A percentile compares a stretch with the other conserved stretches of the same genome.
Conservation (phyloP, 2,888 invertebrate species). For the Apamea epomidion region DNA sequence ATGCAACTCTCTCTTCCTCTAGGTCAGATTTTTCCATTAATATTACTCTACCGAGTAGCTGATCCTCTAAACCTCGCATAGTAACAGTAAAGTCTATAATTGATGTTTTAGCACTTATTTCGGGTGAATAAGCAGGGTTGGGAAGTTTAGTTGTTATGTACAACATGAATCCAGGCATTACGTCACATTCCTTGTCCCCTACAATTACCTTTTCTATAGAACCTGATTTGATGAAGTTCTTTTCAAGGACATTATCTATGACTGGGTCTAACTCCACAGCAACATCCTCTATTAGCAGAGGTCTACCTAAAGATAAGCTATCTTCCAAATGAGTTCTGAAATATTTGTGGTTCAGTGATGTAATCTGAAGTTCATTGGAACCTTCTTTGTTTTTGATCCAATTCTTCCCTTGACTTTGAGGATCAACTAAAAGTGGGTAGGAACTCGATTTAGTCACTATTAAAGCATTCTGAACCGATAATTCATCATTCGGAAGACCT, state of each 20-base stretch:
- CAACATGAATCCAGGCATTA: slow-evolving; percentile 98
- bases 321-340: slow-evolving; percentile 98
- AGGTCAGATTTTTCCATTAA: slow-evolving; percentile 98
- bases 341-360: slow-evolving; percentile 98
- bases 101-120: slow-evolving; percentile 98
- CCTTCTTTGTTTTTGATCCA: slow-evolving; percentile 99
- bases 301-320: slow-evolving; percentile 95
- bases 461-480: slow-evolving; percentile 98
- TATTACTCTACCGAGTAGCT: slow-evolving; percentile 97
- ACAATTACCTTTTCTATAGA: slow-evolving; percentile 98
- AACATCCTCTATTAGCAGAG: slow-evolving; percentile 98
- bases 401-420: slow-evolving; percentile 99
- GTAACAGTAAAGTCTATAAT: slow-evolving; percentile 99
- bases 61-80: slow-evolving; percentile 98
- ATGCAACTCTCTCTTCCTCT: slow-evolving; percentile 97
- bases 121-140: slow-evolving; percentile 99
- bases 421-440: slow-evolving; percentile 98
- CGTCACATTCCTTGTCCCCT: slow-evolving; percentile 99
- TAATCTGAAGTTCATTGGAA: slow-evolving; percentile 97
- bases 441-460: slow-evolving; percentile 99
- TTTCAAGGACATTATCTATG: slow-evolving; percentile 98
- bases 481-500: slow-evolving; percentile 98
- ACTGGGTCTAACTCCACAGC: slow-evolving; percentile 98
- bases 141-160: slow-evolving; percentile 99
- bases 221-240: slow-evolving; percentile 99